Evolutionary conservation across 2,797 vertebrate species (phyloP), one percentile per base, ranked within the genome.

Genomic region (Melanotaenia boesemani): DNA sequence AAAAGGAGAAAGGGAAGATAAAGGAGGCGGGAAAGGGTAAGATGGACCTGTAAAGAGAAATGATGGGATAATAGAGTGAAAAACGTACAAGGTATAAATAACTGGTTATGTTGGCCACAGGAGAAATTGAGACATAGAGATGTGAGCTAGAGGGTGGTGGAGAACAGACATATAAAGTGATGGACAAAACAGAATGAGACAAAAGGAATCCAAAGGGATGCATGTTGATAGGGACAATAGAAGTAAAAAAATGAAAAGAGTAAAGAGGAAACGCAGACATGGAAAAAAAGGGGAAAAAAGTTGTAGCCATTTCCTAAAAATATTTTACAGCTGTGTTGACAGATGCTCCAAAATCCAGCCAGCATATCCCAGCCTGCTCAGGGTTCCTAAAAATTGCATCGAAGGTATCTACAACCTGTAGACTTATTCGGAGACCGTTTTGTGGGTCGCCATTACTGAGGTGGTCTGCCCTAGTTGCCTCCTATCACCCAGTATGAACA

Each of bases 11-110:
- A 74, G 68, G 48, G 59, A 74, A 84, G 86, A 90, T 85, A 86
- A 88, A 91, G 85, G 69, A 84, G 74, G 72, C 26, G 30, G 70
- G 74, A 54, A 74, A 72, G 46, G 77, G 62, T 75, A 63, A 76
- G 77, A 82, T 76, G 72, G 69, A 82, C 79, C 82, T 76, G 83
- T 90, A 86, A 89, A 84, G 74, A 90, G 82, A 68, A 88, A 88
- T 88, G 80, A 91, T 86, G 81, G 79, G 78, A 86, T 84, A 84
- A 88, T 86, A 74, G 79, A 89, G 79, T 73, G 61, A 83, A 68
- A 83, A 67, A 77, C 68, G 67, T 81, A 74, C 72, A 63, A 74
- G 70, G 41, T 41, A 86, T 86, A 86, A 87, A 91, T 89, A 87
- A 88, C 63, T 75, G 71, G 54, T 86, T 85, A 78, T 80, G 87